Evolutionary conservation across 2,797 vertebrate genomes (phyloP).

Genomic region (Pyrocephalus nanus): DNA sequence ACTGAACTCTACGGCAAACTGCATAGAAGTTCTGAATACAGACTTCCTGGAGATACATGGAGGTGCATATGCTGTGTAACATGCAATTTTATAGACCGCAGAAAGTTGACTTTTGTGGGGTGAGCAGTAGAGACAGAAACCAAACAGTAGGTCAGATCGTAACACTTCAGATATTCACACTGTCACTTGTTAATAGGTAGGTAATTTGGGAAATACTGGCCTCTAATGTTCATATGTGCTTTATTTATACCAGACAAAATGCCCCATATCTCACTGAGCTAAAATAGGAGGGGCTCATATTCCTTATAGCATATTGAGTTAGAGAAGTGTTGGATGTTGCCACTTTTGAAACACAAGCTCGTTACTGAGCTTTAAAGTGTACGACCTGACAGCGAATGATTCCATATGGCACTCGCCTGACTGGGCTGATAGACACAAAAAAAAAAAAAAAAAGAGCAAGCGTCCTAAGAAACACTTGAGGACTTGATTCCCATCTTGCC

Average conservation of each 20-base stretch:
- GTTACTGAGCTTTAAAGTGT: background rate
- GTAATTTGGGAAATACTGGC: background rate
- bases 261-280: background rate
- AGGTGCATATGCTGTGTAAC: too few relatives aligned
- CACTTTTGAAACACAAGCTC: background rate
- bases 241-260: background rate
- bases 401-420: background rate
- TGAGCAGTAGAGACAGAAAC: background rate
- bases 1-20: background rate
- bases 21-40: background rate
- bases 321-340: background rate
- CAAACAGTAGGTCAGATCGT: background rate
- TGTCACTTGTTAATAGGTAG: background rate
- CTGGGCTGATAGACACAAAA: background rate
- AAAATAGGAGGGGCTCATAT: background rate
- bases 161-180: background rate
- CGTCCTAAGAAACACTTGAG: background rate
- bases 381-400: background rate
- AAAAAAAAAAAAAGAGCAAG: background rate
- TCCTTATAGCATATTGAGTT: background rate
- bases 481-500: fast-evolving
- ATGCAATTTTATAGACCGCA: background rate
- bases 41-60: background rate
- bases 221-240: background rate
- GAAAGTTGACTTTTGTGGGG: background rate